Conservation (phyloP, 2,888 invertebrate species). For the Tribolium freemani region DNA sequence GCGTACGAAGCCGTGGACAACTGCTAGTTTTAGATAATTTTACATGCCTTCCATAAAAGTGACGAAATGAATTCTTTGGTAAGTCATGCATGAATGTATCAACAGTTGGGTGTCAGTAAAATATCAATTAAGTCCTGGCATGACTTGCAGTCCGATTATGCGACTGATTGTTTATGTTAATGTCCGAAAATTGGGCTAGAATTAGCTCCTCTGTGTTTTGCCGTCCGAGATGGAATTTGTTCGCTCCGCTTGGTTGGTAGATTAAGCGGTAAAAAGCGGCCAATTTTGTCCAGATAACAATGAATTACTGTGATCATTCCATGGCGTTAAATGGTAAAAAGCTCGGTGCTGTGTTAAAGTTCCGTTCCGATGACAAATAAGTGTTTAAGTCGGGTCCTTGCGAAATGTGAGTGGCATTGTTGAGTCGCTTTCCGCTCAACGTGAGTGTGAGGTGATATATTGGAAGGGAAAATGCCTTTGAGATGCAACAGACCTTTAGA, state of each 20-base stretch:
- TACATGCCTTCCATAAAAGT: no score
- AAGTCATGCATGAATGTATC: constrained; percentile 21
- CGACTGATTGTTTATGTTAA: not conserved
- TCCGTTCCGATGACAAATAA: constrained; percentile 17
- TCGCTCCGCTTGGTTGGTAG: constrained; percentile 40
- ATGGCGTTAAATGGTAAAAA: not conserved
- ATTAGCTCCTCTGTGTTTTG: constrained; percentile 42
- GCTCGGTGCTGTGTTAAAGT: not conserved
- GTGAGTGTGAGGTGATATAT: constrained; percentile 58
- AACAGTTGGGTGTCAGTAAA: constrained; percentile 4
- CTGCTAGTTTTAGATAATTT: no score
- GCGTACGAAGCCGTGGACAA: no score
- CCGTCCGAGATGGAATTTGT: constrained; percentile 37
- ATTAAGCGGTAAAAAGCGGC: constrained; percentile 23
- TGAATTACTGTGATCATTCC: not conserved
- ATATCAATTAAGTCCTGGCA: constrained; percentile 4
- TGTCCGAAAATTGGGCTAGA: constrained; percentile 1
- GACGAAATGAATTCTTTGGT: constrained; percentile 2
- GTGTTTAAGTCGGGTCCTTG: constrained; percentile 4
- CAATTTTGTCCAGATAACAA: constrained; percentile 35
- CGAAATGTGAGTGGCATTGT: constrained; percentile 51
- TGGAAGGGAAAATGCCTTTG: constrained; percentile 60
- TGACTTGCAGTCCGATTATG: constrained; percentile 5
- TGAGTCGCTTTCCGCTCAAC: constrained; percentile 51
- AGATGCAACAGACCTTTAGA: constrained; percentile 62